Percentiles rank a stretch among this genome's conserved stretches.
phyloP scores from a whole-genome alignment of 2,797 vertebrate species.

The Myotis myotis region DNA sequence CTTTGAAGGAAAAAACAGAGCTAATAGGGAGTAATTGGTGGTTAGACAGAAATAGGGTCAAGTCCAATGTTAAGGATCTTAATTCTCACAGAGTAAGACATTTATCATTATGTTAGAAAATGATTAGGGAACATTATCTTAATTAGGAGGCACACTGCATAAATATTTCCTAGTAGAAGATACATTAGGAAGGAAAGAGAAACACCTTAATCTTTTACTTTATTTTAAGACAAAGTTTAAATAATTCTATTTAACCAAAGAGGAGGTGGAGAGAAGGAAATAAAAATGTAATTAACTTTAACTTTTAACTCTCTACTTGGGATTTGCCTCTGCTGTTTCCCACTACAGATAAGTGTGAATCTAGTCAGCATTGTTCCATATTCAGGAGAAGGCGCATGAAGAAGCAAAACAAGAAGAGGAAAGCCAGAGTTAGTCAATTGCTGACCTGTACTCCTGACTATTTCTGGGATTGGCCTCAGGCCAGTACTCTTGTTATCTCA shows the following conservation, averaged over 20 bases:
- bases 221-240: conserved; percentile 27
- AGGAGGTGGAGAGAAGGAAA: not conserved
- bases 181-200: not conserved
- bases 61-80: not conserved
- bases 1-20: conserved; percentile 13
- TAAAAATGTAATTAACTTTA: not conserved
- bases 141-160: not conserved
- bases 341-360: not conserved
- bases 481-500: not conserved
- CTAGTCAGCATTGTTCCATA: not conserved
- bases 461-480: not conserved
- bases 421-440: not conserved
- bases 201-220: not conserved
- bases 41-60: not conserved
- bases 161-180: not conserved
- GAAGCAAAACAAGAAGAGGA: not conserved
- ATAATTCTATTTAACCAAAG: not conserved
- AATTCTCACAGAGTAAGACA: not conserved
- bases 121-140: not conserved
- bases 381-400: not conserved
- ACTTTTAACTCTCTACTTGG: not conserved
- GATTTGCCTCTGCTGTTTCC: not conserved
- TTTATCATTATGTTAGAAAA: not conserved
- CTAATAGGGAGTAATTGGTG: not conserved
- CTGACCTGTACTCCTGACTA: not conserved